Percentiles rank a stretch among this genome's conserved stretches.
These are phyloP conservation scores for Leptonema lineaticorne DNA, from an alignment of 1,140 invertebrate species.

Conservation along the genomic window DNA sequence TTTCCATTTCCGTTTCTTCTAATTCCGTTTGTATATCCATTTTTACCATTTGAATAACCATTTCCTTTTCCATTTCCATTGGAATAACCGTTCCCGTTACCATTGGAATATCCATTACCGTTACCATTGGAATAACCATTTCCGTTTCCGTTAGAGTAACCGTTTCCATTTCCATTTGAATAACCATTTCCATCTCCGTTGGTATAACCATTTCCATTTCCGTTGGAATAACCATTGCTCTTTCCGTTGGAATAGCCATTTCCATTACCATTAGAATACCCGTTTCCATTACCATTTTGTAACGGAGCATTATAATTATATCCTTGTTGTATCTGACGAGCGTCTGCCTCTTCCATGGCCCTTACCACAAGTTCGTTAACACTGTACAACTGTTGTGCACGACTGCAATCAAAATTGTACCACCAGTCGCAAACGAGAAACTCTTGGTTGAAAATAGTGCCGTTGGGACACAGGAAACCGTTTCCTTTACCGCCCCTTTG, in stretches of 20 bases:
- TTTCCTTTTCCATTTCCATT: slow-evolving; percentile 2
- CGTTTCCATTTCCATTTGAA: slow-evolving; percentile 3
- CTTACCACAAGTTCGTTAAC: slow-evolving; percentile 33
- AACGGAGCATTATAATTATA: slow-evolving; percentile 22
- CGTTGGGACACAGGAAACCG: slow-evolving; percentile 61
- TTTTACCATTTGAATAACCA: neutral
- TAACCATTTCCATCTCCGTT: slow-evolving; percentile 27
- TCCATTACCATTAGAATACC: neutral
- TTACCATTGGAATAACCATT: slow-evolving; percentile 6
- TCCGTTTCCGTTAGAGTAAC: slow-evolving; percentile 16
- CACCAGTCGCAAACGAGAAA: slow-evolving; percentile 60
- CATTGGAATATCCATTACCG: slow-evolving; percentile 7
- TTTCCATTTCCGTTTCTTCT: slow-evolving; percentile 23
- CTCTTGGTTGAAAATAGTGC: slow-evolving; percentile 62
- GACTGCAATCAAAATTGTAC: slow-evolving; percentile 57
- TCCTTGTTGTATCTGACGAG: slow-evolving; percentile 27
- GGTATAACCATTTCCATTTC: slow-evolving; percentile 26
- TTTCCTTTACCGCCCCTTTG: slow-evolving; percentile 53
- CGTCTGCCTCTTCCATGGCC: slow-evolving; percentile 39
- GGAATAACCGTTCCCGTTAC: slow-evolving; percentile 20
- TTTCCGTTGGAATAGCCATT: slow-evolving; percentile 13
- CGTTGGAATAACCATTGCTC: slow-evolving; percentile 3
- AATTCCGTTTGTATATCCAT: slow-evolving; percentile 23
- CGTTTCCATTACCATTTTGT: slow-evolving; percentile 29
- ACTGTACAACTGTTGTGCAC: slow-evolving; percentile 43